A percentile compares a stretch with the other conserved stretches of the same genome.
Evolutionary conservation across 2,797 vertebrate genomes (phyloP).

Genomic region (Emys orbicularis): DNA sequence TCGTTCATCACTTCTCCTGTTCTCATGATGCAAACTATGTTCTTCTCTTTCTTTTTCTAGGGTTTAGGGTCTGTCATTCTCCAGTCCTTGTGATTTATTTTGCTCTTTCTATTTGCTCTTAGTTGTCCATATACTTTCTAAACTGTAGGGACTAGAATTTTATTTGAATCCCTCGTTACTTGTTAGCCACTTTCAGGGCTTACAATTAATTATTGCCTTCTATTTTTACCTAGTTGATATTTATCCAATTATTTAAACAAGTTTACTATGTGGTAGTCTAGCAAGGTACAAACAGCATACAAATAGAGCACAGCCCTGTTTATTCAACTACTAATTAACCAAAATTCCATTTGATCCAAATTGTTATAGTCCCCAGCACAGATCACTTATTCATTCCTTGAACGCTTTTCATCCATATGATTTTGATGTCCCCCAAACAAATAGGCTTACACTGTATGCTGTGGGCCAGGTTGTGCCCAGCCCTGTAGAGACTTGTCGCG

Average conservation of each 20-base stretch:
- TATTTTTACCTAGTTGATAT: not conserved
- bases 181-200: not conserved
- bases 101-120: not conserved
- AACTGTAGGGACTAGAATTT: not conserved
- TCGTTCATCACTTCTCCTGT: not conserved
- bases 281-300: not conserved
- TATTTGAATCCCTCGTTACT: not conserved
- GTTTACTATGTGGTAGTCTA: not conserved
- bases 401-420: not conserved
- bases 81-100: not conserved
- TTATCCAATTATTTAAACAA: not conserved
- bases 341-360: not conserved
- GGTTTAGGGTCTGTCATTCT: not conserved
- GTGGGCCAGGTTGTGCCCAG: not conserved
- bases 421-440: not conserved
- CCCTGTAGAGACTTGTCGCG: not conserved
- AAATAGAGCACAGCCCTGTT: not conserved
- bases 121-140: not conserved
- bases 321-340: not conserved
- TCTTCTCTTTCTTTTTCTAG: not conserved
- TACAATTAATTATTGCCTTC: not conserved
- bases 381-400: not conserved
- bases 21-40: not conserved
- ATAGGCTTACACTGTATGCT: fast-evolving
- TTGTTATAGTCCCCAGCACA: not conserved